Evolutionary conservation across 2,797 vertebrate genomes (phyloP).

Genomic region (Pipistrellus nathusii): DNA sequence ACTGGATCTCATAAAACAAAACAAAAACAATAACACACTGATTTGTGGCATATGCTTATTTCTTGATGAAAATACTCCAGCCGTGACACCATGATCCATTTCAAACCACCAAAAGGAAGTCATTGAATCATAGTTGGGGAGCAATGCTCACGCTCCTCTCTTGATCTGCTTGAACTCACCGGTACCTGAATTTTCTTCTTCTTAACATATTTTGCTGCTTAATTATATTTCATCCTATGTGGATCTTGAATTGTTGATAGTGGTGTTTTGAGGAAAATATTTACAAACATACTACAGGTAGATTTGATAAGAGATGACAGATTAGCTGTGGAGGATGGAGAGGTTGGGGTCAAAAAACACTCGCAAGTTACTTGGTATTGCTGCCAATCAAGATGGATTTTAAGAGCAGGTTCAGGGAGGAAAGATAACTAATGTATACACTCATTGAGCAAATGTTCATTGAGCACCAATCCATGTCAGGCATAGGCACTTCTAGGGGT

Average conservation of each 20-base stretch:
- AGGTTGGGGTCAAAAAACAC: background rate
- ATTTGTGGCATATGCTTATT: background rate
- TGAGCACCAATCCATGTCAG: background rate
- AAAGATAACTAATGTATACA: background rate
- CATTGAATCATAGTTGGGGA: background rate
- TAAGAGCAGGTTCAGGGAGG: background rate
- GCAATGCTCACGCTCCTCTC: rapidly evolving
- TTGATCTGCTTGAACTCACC: no score
- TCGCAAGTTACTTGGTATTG: background rate
- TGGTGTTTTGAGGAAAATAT: background rate
- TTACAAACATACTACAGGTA: background rate
- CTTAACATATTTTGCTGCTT: background rate
- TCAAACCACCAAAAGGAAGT: background rate
- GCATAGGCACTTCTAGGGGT: background rate
- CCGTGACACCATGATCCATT: background rate
- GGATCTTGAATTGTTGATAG: background rate
- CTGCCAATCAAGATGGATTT: background rate
- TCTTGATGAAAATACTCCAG: background rate
- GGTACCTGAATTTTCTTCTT: background rate
- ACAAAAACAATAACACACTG: background rate
- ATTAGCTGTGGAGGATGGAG: background rate
- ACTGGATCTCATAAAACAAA: background rate
- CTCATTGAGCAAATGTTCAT: constrained; percentile 15
- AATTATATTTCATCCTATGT: background rate
- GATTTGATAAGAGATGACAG: background rate